Percentiles rank a stretch among this genome's conserved stretches.
These are phyloP conservation scores for Mesembrinibis cayennensis DNA, from an alignment of 2,113 vertebrate genomes.

Conservation along the genomic window DNA sequence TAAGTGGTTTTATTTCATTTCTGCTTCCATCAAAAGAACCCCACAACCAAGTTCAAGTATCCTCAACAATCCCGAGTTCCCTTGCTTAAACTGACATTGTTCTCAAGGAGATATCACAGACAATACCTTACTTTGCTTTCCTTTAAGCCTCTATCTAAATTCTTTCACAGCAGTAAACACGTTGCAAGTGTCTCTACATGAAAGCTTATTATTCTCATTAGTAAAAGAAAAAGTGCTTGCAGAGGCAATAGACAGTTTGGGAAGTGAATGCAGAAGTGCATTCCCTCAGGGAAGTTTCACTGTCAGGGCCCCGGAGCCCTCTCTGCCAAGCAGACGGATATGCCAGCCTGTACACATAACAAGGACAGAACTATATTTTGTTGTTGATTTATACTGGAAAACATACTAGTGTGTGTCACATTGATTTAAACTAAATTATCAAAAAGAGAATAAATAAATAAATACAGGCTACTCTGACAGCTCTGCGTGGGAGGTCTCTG, in stretches of 20 bases:
- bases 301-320: neutral
- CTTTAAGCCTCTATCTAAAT: slow-evolving; percentile 31
- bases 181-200: slow-evolving; percentile 20
- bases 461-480: neutral
- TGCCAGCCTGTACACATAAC: neutral
- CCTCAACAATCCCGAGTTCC: slow-evolving; percentile 26
- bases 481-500: slow-evolving; percentile 15
- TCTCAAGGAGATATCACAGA: slow-evolving; percentile 41
- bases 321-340: neutral
- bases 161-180: slow-evolving; percentile 46
- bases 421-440: slow-evolving; percentile 51
- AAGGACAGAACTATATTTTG: slow-evolving; percentile 48
- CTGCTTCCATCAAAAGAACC: slow-evolving; percentile 44
- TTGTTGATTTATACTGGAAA: slow-evolving; percentile 39
- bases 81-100: slow-evolving; percentile 41
- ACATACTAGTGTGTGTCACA: slow-evolving; percentile 1
- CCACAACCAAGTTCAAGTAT: slow-evolving; percentile 42
- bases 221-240: slow-evolving; percentile 55
- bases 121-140: slow-evolving; percentile 52
- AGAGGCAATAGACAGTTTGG: slow-evolving; percentile 42
- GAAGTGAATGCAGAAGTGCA: slow-evolving; percentile 3
- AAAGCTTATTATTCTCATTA: slow-evolving; percentile 66
- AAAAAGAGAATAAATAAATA: slow-evolving; percentile 32
- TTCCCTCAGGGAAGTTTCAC: slow-evolving; percentile 31
- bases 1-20: slow-evolving; percentile 46